Base-by-base conservation (phyloP, 2,113 vertebrate genomes). In the Rhabdornis inornatus region DNA sequence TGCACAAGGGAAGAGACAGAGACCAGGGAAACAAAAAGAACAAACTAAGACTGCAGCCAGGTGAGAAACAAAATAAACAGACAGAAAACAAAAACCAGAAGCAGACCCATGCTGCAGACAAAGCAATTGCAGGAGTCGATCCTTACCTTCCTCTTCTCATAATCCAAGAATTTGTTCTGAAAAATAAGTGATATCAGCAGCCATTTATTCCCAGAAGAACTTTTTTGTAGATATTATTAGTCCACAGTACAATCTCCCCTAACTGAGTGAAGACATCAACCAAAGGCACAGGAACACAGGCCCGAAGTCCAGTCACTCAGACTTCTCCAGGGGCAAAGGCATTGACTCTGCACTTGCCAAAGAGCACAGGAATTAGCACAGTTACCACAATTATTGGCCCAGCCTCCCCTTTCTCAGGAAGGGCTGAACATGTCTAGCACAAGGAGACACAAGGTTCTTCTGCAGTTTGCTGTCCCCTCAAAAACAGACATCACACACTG, bases 121-220 rank as follows among this genome's bases (percentile, higher is more conserved):
- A 61, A 72, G 66, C 31, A 37, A 14, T 50, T 37, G 6, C 39
- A 68, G 33, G 24, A 2, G 5, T 8, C 35, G 6, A 5, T 57
- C 56, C 96, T 97, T 97, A 99, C 99, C 99, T 99, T 99, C 93
- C 97, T 98, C 97, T 98, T 99, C 96, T 99, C 99, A 4, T 99
- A 99, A 95, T 99, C 99, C 59, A 97, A 98, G 96, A 99, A 99
- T 88, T 98, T 99, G 83, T 95, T 98, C 99, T 99, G 98, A 89
- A 98, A 97, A 94, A 59, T 71, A 93, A 98, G 49, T 69, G 78
- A 90, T 47, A 71, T 72, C 9, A 94, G 52, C 93, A 94, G 92
- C 82, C 9, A 45, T 52, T 94, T 82, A 89, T 4, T 87, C 12
- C 39, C 44, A 83, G 52, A 4, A 66, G 35, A 35, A 45, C 33